Conservation (phyloP, 2,113 vertebrate species). For the Callithrix jacchus region DNA sequence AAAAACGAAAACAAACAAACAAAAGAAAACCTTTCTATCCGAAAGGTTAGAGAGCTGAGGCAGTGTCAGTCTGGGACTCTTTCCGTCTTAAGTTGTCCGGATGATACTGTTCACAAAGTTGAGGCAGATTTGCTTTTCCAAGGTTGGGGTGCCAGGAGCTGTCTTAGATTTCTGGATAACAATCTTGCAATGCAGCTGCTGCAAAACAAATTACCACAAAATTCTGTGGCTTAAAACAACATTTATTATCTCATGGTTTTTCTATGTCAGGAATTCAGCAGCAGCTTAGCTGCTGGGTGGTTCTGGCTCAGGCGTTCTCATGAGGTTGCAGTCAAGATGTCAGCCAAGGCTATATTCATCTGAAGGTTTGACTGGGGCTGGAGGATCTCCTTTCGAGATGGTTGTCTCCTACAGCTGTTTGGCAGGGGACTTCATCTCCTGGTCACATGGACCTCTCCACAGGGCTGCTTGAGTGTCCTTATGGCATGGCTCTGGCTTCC, state of each 20-base stretch:
- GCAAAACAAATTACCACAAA: background rate
- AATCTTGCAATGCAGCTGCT: background rate
- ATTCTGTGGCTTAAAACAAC: background rate
- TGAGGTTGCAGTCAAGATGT: background rate
- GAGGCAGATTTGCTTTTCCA: constrained; percentile 59
- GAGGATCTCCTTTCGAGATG: background rate
- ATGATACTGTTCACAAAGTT: constrained; percentile 65
- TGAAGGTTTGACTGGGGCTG: background rate
- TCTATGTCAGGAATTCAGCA: background rate
- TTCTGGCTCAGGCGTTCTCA: background rate
- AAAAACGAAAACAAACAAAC: background rate
- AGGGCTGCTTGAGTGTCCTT: background rate
- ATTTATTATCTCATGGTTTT: background rate
- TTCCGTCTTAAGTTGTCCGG: constrained; percentile 54
- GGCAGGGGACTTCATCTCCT: background rate
- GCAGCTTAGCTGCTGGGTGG: background rate
- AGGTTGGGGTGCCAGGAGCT: constrained; percentile 40
- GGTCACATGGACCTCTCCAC: background rate
- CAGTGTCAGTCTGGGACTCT: constrained; percentile 57
- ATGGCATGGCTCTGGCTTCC: background rate
- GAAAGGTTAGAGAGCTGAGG: constrained; percentile 45
- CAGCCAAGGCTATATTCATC: background rate
- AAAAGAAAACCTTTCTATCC: constrained; percentile 44
- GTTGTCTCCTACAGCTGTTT: background rate
- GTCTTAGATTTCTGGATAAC: background rate